Evolutionary conservation across 2,797 vertebrate genomes (phyloP), one percentile per base, ranked within the genome.

Genomic region (Echiichthys vipera): DNA sequence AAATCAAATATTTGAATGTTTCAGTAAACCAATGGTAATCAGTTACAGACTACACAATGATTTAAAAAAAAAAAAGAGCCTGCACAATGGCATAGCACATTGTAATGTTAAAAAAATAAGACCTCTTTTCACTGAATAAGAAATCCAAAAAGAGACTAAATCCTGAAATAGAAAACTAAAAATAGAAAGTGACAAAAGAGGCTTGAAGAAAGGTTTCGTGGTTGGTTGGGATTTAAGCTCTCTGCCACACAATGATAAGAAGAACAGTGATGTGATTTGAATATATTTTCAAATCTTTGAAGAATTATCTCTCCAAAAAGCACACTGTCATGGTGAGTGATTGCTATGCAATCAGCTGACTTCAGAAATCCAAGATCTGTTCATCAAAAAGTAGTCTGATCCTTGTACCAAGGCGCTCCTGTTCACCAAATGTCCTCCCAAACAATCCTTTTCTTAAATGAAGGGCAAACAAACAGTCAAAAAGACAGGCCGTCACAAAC

Each of bases 181-280:
- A 88, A 89, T 83, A 89, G 86, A 80, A 65, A 65, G 40, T 15
- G 80, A 84, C 67, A 81, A 81, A 90, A 78, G 78, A 65, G 71
- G 71, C 77, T 83, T 56, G 53, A 65, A 59, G 46, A 83, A 66
- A 61, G 56, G 53, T 62, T 85, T 80, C 56, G 37, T 74, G 39
- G 10, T n/a, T 67, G 61, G 71, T 14, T 61, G 43, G 71, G 78
- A 86, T 86, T 81, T 84, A 71, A 89, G 76, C 43, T 30, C 65
- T 80, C 81, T 84, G 87, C 74, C 70, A 71, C 65, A 66, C 64
- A 25, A 65, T 77, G 81, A 92, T 86, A 87, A 86, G 75, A 77
- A 9, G 42, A 74, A 58, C 13, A 39, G 18, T 53, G 67, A 77
- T 78, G 14, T 30, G 74, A 76, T 78, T 58, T 78, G 56, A 85